Percentiles rank a stretch among this genome's conserved stretches.
Evolutionary conservation across 2,113 vertebrate species (phyloP).

Genomic region (Mirounga angustirostris): DNA sequence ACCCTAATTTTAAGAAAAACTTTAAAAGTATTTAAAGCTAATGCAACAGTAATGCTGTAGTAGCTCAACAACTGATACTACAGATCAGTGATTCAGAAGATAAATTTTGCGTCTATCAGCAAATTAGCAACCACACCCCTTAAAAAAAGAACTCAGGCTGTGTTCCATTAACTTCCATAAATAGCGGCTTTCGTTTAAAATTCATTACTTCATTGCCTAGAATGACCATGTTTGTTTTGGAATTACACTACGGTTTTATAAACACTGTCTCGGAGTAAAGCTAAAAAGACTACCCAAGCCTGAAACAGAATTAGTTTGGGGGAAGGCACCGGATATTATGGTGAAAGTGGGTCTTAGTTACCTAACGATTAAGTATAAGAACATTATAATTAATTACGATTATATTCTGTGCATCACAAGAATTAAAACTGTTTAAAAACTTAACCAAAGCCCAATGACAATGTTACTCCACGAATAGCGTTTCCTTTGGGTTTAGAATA

Average conservation of each 20-base stretch:
- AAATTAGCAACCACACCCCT: constrained; percentile 54
- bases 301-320: background rate
- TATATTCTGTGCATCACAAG: background rate
- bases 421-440: constrained; percentile 6
- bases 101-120: constrained; percentile 8
- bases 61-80: background rate
- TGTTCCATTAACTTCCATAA: constrained; percentile 6
- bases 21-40: constrained; percentile 9
- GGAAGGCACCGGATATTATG: background rate
- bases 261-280: constrained; percentile 24
- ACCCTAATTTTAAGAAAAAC: background rate
- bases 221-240: background rate
- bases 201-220: background rate
- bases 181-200: constrained; percentile 1
- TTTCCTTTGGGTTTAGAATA: background rate
- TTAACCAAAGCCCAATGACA: background rate
- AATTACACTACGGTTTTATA: background rate
- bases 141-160: background rate
- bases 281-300: background rate
- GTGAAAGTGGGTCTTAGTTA: background rate
- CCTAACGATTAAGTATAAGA: background rate
- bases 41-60: background rate
- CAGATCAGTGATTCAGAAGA: constrained; percentile 38
- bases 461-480: background rate
- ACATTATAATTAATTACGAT: background rate